phyloP scores from a whole-genome alignment of 64 coral and sea anemone species.

The Orbicella faveolata region DNA sequence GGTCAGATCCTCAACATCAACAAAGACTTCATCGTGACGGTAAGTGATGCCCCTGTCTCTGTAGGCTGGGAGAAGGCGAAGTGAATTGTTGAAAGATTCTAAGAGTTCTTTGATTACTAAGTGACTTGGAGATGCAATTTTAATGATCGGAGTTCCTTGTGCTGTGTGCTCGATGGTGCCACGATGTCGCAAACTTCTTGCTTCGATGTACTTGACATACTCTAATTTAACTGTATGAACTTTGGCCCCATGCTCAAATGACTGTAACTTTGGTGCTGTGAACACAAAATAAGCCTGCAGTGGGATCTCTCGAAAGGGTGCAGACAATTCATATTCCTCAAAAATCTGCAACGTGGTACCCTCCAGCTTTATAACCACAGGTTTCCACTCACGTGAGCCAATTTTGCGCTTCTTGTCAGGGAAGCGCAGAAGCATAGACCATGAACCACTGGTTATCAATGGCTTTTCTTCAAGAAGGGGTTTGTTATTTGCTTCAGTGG shows the following conservation, averaged over 20 bases:
- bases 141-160: slow-evolving; percentile 84
- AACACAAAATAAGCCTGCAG: slow-evolving; percentile 93
- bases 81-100: slow-evolving; percentile 77
- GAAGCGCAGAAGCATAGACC: slow-evolving; percentile 88
- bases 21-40: slow-evolving; percentile 89
- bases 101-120: slow-evolving; percentile 77
- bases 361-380: slow-evolving; percentile 86
- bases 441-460: slow-evolving; percentile 60
- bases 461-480: slow-evolving; percentile 23
- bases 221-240: slow-evolving; percentile 87
- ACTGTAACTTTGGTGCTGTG: slow-evolving; percentile 55
- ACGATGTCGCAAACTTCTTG: slow-evolving; percentile 69
- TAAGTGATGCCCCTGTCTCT: slow-evolving; percentile 95
- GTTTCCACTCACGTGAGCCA: slow-evolving; percentile 83
- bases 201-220: slow-evolving; percentile 95
- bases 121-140: slow-evolving; percentile 80
- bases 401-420: slow-evolving; percentile 92
- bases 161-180: slow-evolving; percentile 82
- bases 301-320: slow-evolving; percentile 93
- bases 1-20: slow-evolving; percentile 89
- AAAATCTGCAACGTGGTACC: slow-evolving; percentile 88
- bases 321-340: slow-evolving; percentile 94
- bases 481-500: slow-evolving; percentile 18
- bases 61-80: slow-evolving; percentile 85
- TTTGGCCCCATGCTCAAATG: slow-evolving; percentile 62